phyloP scores from a whole-genome alignment of 2,113 vertebrate genomes.

The Dicerorhinus sumatrensis region DNA sequence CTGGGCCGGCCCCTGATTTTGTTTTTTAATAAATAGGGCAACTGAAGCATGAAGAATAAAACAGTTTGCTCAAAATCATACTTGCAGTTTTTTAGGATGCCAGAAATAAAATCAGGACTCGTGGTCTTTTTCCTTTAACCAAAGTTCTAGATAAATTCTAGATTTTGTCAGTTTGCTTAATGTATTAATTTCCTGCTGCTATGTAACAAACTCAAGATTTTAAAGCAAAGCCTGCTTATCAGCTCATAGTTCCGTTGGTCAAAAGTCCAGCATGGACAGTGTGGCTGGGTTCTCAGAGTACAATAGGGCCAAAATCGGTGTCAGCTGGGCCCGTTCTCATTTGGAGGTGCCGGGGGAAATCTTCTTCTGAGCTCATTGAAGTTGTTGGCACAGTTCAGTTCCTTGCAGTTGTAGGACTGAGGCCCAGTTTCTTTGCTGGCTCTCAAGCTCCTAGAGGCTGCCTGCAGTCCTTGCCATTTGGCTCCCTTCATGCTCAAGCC shows the following conservation, averaged over 20 bases:
- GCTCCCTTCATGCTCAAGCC: background rate
- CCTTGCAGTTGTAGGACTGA: background rate
- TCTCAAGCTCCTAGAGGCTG: background rate
- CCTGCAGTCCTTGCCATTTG: background rate
- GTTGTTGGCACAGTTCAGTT: constrained; percentile 24
- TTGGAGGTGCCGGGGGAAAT: background rate
- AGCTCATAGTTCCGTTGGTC: background rate
- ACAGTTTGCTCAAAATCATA: constrained; percentile 37
- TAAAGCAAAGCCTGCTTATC: constrained; percentile 38
- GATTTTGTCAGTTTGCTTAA: constrained; percentile 37
- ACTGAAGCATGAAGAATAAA: constrained; percentile 12
- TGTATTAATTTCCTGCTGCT: constrained; percentile 30
- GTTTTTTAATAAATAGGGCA: constrained; percentile 29
- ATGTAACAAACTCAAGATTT: background rate
- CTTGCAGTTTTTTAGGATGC: background rate
- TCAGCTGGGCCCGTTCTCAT: background rate
- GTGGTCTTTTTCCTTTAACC: constrained; percentile 37
- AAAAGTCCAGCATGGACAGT: background rate
- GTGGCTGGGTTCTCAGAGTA: background rate
- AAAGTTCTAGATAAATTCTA: constrained; percentile 22
- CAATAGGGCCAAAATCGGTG: background rate
- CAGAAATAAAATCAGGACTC: constrained; percentile 45
- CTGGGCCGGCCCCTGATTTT: background rate
- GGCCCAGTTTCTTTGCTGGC: background rate
- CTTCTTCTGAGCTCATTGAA: background rate